A percentile compares a stretch with the other conserved stretches of the same genome.
These are phyloP conservation scores for Cerastoderma edule DNA, from an alignment of 2,888 invertebrate species.

Conservation along the genomic window DNA sequence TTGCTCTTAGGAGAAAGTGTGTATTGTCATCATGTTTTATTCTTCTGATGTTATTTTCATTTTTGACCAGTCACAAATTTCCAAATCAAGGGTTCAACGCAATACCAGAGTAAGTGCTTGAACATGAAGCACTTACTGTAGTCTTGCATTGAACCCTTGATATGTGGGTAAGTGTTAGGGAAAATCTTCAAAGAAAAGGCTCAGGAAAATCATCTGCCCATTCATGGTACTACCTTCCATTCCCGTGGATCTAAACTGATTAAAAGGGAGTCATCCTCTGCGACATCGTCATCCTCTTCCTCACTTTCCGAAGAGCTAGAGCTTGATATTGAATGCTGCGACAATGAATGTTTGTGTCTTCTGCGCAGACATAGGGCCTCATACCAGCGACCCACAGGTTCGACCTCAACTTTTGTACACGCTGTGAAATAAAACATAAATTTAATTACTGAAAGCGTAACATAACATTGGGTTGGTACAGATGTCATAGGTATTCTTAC, in stretches of 20 bases:
- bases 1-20: too few relatives aligned
- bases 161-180: too few relatives aligned
- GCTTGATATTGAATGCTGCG: conserved; percentile 76
- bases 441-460: not conserved
- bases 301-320: conserved; percentile 77
- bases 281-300: conserved; percentile 68
- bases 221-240: conserved; percentile 95
- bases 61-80: too few relatives aligned
- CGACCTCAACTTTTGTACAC: conserved; percentile 69
- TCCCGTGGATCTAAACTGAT: conserved; percentile 96
- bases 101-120: too few relatives aligned
- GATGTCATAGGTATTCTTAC: not conserved
- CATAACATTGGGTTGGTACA: not conserved
- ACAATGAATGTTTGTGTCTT: conserved; percentile 79
- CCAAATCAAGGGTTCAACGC: too few relatives aligned
- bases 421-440: conserved; percentile 62
- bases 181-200: too few relatives aligned
- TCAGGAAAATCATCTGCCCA: too few relatives aligned
- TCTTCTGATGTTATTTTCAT: too few relatives aligned
- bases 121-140: too few relatives aligned
- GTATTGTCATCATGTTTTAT: too few relatives aligned
- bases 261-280: conserved; percentile 87
- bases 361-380: conserved; percentile 78
- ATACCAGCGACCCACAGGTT: conserved; percentile 82
- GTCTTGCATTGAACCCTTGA: too few relatives aligned